Evolutionary conservation across 2,113 vertebrate species (phyloP), one percentile per base, ranked within the genome.

Genomic region (Meriones unguiculatus): DNA sequence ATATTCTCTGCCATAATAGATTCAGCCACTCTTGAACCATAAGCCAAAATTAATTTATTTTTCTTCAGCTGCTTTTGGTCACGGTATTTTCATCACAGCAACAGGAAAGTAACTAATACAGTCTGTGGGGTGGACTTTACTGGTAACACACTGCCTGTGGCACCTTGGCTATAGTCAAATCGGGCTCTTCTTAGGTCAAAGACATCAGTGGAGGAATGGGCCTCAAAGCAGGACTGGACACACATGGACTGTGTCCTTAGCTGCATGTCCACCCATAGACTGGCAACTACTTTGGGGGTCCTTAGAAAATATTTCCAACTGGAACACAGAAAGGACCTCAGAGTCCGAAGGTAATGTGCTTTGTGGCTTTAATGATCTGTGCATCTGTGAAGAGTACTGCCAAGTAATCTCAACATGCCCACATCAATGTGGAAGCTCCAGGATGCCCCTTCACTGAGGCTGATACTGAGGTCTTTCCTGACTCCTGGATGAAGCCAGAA

Each of bases 341-440:
- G 54, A 76, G 89, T 77, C 30, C 20, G 70, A 86, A 73, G 9
- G 78, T 70, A 87, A 64, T 2, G 0, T 67, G 80, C 87, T 92
- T 94, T 86, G 85, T 13, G 77, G 81, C 41, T 94, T 41, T 94
- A 94, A 94, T 70, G 92, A 75, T 87, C 95, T 95, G 59, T 86
- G 46, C 5, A 90, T 97, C 97, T 77, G 46, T 91, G 90, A 97
- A 96, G 97, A 95, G 95, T 15, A 88, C 90, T 90, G 95, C 93
- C 41, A 50, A 50, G 25, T 30, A 69, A 17, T 86, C 84, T 67
- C 6, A 18, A 65, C 28, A 86, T 67, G 41, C 38, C 84, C 35
- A 41, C 32, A 17, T 86, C 41, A 67, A 35, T 2, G 17, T 67
- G 65, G 59, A 24, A 52, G 18, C 62, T n/a, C 52, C 24, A 54